Evolutionary conservation across 2,888 invertebrate species (phyloP).

Genomic region (Lithophane socia): DNA sequence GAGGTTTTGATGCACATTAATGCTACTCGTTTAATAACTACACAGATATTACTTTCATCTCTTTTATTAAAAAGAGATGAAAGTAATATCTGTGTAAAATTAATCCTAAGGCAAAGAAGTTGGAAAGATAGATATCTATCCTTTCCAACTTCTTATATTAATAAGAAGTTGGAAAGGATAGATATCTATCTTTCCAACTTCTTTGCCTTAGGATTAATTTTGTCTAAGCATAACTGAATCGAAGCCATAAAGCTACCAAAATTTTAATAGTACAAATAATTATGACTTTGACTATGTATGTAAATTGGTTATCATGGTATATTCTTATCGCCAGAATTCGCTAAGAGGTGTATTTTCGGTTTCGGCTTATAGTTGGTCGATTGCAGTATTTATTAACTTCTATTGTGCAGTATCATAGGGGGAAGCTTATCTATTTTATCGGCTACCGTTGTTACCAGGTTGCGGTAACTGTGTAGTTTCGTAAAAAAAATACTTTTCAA

Average conservation of each 20-base stretch:
- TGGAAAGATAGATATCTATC: not conserved
- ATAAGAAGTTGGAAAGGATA: not conserved
- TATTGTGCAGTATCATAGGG: not conserved
- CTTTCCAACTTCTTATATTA: not conserved
- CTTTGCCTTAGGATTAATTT: not conserved
- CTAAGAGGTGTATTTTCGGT: not conserved
- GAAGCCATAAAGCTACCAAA: not conserved
- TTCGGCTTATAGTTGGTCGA: not conserved
- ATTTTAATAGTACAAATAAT: not conserved
- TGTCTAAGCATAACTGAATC: not conserved
- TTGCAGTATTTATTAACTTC: not conserved
- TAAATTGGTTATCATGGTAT: not conserved
- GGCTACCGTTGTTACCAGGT: conserved; percentile 7
- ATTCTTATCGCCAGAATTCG: not conserved
- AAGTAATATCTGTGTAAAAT: no score
- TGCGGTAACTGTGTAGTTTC: not conserved
- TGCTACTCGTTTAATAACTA: not conserved
- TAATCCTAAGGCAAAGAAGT: not conserved
- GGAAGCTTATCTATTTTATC: conserved; percentile 12
- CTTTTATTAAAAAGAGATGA: no score
- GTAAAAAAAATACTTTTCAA: not conserved
- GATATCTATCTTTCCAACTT: not conserved
- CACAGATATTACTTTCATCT: not conserved
- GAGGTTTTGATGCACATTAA: not conserved
- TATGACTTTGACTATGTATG: not conserved